Evolutionary conservation across 23 tunicate species (phyloP).

Genomic region (Styela plicata): DNA sequence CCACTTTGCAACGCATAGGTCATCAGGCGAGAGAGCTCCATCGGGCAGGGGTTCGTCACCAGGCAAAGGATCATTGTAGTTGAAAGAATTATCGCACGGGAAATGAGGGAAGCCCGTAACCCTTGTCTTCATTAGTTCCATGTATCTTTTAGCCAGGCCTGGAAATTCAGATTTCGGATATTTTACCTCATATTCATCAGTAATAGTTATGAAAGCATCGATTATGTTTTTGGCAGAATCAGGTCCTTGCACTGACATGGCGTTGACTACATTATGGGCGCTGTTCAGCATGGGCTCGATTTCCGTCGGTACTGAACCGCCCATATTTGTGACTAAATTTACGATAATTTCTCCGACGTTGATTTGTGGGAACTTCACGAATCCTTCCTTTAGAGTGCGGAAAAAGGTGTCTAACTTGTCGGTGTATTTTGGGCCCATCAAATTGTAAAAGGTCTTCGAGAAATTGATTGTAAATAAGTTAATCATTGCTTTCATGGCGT

Average conservation of each 20-base stretch:
- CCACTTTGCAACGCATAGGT: neutral
- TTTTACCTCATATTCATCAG: neutral
- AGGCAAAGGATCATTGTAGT: no score
- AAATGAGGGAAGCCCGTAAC: no score
- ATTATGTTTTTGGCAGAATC: neutral
- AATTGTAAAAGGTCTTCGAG: neutral
- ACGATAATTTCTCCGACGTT: neutral
- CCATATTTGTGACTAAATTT: neutral
- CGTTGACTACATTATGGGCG: conserved; percentile 2
- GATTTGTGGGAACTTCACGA: neutral
- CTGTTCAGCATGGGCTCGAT: neutral
- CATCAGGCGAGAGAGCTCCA: neutral
- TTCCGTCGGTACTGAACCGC: neutral
- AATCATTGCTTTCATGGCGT: neutral
- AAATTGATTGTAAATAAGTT: neutral
- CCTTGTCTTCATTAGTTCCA: neutral
- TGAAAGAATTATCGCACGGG: no score
- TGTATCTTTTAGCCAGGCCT: neutral
- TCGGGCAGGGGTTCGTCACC: neutral
- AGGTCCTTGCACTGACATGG: neutral
- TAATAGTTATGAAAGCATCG: neutral
- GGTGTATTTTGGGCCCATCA: neutral
- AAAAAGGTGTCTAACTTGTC: neutral
- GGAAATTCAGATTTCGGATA: conserved; percentile 24
- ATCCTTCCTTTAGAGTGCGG: conserved; percentile 3